phyloP scores from a whole-genome alignment of 2,797 vertebrate genomes.

The Telmatherina bonti region DNA sequence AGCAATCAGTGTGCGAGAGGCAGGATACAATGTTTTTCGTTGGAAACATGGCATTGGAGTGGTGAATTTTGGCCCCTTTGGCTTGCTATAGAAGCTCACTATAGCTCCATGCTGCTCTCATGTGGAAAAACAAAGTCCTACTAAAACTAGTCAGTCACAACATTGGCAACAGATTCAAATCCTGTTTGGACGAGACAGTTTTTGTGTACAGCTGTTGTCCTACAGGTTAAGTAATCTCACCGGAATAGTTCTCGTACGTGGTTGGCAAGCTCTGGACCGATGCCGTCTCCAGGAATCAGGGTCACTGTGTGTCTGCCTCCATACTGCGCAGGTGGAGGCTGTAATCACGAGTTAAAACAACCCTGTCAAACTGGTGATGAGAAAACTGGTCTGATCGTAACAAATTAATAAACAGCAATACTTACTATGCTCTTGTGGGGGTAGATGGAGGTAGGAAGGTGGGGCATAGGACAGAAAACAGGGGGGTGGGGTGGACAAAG shows the following conservation, averaged over 20 bases:
- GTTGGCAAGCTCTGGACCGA: slow-evolving; percentile 91
- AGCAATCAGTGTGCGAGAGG: too few relatives aligned
- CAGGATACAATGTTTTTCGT: too few relatives aligned
- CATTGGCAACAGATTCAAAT: too few relatives aligned
- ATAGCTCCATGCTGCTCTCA: too few relatives aligned
- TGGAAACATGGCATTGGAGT: too few relatives aligned
- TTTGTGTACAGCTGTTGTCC: too few relatives aligned
- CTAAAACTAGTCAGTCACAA: too few relatives aligned
- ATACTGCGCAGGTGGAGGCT: slow-evolving; percentile 96
- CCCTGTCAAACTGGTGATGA: neutral
- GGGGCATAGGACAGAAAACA: neutral
- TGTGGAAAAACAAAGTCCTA: too few relatives aligned
- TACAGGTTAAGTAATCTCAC: neutral
- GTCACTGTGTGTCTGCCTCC: slow-evolving; percentile 94
- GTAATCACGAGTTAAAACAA: slow-evolving; percentile 28
- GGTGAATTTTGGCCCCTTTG: too few relatives aligned
- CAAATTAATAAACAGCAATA: neutral
- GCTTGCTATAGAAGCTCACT: too few relatives aligned
- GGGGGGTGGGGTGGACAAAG: neutral
- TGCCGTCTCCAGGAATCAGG: slow-evolving; percentile 94
- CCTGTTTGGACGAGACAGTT: too few relatives aligned
- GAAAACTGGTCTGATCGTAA: neutral
- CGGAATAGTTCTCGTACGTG: slow-evolving; percentile 70
- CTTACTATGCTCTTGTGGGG: neutral
- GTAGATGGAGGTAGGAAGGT: neutral